These are phyloP conservation scores for Brachionus rotundiformis DNA, from an alignment of 1,140 invertebrate species.

Conservation along the genomic window DNA sequence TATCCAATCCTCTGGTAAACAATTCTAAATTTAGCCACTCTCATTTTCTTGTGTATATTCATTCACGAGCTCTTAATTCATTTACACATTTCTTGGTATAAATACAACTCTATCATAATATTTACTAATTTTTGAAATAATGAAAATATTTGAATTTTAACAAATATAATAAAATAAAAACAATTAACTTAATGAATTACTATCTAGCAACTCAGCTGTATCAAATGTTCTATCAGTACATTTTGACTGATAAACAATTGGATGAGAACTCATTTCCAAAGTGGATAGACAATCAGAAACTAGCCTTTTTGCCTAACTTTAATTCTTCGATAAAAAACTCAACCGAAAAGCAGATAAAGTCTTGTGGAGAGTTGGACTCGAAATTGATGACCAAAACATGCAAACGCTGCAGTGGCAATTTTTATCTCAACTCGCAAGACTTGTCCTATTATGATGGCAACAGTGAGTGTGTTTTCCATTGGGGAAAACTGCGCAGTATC, in stretches of 20 bases:
- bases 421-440: constrained; percentile 20
- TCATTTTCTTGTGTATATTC: background rate
- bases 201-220: constrained; percentile 37
- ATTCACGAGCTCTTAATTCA: background rate
- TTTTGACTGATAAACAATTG: constrained; percentile 25
- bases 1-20: background rate
- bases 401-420: constrained; percentile 38
- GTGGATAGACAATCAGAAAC: background rate
- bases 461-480: constrained; percentile 51
- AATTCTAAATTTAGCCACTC: constrained; percentile 41
- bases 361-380: background rate
- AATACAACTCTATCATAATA: constrained; percentile 23
- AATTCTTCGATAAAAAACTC: background rate
- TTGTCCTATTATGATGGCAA: background rate
- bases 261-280: constrained; percentile 49
- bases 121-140: background rate
- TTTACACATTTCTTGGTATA: constrained; percentile 12
- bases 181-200: constrained; percentile 40
- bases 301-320: constrained; percentile 10
- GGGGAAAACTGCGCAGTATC: constrained; percentile 28
- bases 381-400: constrained; percentile 39
- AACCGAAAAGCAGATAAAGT: background rate
- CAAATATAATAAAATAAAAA: no score
- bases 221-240: constrained; percentile 47
- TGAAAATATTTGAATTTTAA: background rate